These are phyloP conservation scores for Hirtodrosophila trivittata DNA, from an alignment of 2,888 invertebrate species.

Conservation along the genomic window DNA sequence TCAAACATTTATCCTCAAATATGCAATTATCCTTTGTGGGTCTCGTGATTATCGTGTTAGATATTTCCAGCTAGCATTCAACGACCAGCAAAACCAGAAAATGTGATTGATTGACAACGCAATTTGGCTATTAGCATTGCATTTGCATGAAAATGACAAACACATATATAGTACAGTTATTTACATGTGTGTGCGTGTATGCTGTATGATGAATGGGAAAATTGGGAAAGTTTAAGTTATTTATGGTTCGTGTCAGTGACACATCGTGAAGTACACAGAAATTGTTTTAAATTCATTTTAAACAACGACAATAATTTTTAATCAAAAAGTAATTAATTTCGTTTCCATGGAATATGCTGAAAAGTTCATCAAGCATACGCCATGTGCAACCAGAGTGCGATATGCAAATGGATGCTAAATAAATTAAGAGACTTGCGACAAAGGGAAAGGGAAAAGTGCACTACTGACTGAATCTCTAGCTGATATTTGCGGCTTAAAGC, in stretches of 20 bases:
- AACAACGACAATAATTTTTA: too few species aligned
- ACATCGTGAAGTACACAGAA: background rate
- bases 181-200: too few species aligned
- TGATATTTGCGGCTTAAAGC: background rate
- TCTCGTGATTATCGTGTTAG: slow-evolving; percentile 8
- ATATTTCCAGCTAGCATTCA: background rate
- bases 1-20: too few species aligned
- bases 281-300: slow-evolving; percentile 29
- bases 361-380: slow-evolving; percentile 44
- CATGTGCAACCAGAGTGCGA: slow-evolving; percentile 27
- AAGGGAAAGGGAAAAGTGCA: background rate
- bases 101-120: slow-evolving; percentile 38
- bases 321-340: slow-evolving; percentile 39
- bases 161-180: too few species aligned
- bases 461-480: background rate
- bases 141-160: slow-evolving; percentile 15
- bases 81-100: background rate
- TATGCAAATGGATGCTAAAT: slow-evolving; percentile 39
- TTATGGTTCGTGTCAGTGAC: too few species aligned
- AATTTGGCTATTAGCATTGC: slow-evolving; percentile 33
- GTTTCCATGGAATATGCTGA: slow-evolving; percentile 3
- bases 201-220: background rate
- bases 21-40: background rate
- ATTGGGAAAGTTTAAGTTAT: background rate
- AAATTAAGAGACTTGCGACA: slow-evolving; percentile 9